These are phyloP conservation scores for Macrosoma leucophasiata DNA, from an alignment of 2,888 invertebrate genomes.

Conservation along the genomic window DNA sequence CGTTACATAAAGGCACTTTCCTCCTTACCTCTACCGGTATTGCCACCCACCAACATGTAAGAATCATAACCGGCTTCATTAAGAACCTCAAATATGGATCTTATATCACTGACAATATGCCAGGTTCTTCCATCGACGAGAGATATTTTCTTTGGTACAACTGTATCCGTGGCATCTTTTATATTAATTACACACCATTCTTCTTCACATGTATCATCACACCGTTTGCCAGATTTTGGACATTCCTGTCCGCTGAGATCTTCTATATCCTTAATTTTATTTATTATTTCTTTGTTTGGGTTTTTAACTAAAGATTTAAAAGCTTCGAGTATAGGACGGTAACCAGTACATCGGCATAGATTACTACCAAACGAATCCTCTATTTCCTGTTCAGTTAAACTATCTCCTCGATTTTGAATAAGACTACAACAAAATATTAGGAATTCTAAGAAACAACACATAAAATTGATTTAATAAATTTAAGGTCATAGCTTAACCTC, in stretches of 20 bases:
- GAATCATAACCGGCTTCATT: constrained; percentile 56
- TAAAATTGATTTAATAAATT: no score
- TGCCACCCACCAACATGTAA: constrained; percentile 78
- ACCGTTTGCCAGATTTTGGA: constrained; percentile 34
- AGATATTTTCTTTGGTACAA: no score
- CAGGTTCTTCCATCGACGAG: no score
- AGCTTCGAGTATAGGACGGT: constrained; percentile 75
- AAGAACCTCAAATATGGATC: no score
- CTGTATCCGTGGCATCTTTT: no score
- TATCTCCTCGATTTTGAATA: constrained; percentile 46
- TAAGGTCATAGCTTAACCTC: no score
- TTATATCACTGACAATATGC: constrained; percentile 58
- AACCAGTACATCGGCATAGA: constrained; percentile 77
- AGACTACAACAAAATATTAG: no score
- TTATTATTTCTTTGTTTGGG: constrained; percentile 58
- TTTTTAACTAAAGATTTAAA: constrained; percentile 70
- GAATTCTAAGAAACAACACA: no score
- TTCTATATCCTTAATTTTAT: constrained; percentile 13
- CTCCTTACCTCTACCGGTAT: constrained; percentile 81
- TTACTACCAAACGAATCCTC: constrained; percentile 76
- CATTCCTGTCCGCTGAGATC: constrained; percentile 30
- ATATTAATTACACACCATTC: constrained; percentile 41
- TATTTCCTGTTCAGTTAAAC: constrained; percentile 42
- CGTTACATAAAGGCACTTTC: no score
- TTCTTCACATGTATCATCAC: constrained; percentile 38